Conservation (phyloP, 2,888 invertebrate genomes). For the Lysandra coridon region DNA sequence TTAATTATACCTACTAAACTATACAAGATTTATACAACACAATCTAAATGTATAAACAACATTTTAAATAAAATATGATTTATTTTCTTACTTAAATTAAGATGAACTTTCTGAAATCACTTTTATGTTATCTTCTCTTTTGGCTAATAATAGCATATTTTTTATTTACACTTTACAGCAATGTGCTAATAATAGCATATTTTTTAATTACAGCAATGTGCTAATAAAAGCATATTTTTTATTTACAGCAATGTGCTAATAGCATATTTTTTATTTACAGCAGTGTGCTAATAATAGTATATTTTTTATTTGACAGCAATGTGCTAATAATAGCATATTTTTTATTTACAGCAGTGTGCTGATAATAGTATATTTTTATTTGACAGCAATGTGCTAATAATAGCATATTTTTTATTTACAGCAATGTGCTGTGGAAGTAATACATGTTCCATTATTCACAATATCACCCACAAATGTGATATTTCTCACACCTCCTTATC, state of each 20-base stretch:
- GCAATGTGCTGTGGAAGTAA: conserved; percentile 81
- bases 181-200: conserved; percentile 51
- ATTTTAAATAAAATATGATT: too few species aligned
- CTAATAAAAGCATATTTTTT: conserved; percentile 41
- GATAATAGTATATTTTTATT: conserved; percentile 41
- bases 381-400: conserved; percentile 40
- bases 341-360: conserved; percentile 77
- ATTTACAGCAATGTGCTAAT: conserved; percentile 77
- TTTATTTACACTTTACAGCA: conserved; percentile 68
- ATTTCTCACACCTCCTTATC: conserved; percentile 83
- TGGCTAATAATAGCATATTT: not conserved
- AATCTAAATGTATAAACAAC: too few species aligned
- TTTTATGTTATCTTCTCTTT: not conserved
- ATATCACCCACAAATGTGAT: conserved; percentile 79
- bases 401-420: conserved; percentile 58
- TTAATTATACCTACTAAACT: too few species aligned
- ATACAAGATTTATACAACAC: too few species aligned
- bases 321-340: conserved; percentile 48
- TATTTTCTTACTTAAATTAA: too few species aligned
- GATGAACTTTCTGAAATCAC: not conserved
- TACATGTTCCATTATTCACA: conserved; percentile 82
- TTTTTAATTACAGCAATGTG: conserved; percentile 75
- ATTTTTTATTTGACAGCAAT: conserved; percentile 73
- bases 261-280: conserved; percentile 45
- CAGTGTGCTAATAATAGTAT: not conserved